Conservation (phyloP, 2,113 vertebrate species). For the Syrmaticus mikado region DNA sequence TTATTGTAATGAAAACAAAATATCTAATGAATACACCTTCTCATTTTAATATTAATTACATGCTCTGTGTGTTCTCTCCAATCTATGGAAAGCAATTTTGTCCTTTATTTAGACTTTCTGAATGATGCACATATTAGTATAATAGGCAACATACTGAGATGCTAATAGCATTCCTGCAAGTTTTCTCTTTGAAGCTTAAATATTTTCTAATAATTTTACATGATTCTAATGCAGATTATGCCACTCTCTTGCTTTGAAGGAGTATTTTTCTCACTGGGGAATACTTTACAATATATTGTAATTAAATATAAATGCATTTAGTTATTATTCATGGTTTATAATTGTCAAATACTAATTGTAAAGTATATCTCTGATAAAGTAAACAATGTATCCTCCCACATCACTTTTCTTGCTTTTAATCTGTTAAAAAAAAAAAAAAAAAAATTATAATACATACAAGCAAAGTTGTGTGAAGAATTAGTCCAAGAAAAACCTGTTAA, state of each 20-base stretch:
- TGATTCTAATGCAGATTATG: conserved; percentile 8
- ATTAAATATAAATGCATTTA: conserved; percentile 14
- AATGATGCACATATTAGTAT: conserved; percentile 53
- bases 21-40: neutral
- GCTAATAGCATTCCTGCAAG: conserved; percentile 47
- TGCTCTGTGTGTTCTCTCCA: conserved; percentile 16
- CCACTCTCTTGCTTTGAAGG: neutral
- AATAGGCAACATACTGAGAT: conserved; percentile 53
- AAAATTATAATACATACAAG: neutral
- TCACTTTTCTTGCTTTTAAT: neutral
- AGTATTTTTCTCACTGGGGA: neutral
- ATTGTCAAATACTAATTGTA: neutral
- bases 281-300: neutral
- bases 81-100: conserved; percentile 48
- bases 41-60: conserved; percentile 54
- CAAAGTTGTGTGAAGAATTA: neutral
- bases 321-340: neutral
- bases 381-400: neutral
- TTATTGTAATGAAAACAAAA: neutral
- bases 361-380: neutral
- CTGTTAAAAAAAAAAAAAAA: neutral
- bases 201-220: conserved; percentile 30
- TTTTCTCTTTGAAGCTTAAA: conserved; percentile 24
- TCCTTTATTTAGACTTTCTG: conserved; percentile 59
- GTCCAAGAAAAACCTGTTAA: neutral